Evolutionary conservation across 2,797 vertebrate species (phyloP), one percentile per base, ranked within the genome.

Genomic region (Myotis planiceps): DNA sequence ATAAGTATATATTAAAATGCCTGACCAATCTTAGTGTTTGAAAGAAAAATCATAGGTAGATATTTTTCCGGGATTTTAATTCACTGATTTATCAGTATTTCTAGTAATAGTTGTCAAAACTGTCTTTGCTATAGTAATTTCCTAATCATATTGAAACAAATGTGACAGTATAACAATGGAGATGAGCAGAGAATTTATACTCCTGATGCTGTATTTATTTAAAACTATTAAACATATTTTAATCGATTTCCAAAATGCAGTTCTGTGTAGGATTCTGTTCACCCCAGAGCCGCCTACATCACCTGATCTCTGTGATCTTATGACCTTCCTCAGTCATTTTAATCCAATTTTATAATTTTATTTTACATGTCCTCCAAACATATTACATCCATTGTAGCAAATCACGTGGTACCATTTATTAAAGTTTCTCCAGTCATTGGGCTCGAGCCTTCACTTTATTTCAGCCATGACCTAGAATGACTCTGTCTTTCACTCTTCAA

Each of bases 1-100:
- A 93, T 91, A 97, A 92, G 82, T 49, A 82, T 75, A 81, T 90
- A 94, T 96, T 94, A 95, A 94, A 32, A 96, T 89, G 63, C 65
- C 88, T 83, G 47, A 27, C 85, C 49, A 14, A 34, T 96, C 58
- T 95, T 74, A 63, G 2, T 74, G 71, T 92, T 90, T 87, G 58
- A 86, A 86, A 88, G 42, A 94, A 92, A 84, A 68, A 92, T 42
- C 87, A 1, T 53, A 78, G 42, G 65, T 37, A 96, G 23, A 45
- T 90, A 23, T 60, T 55, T 96, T 80, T 94, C 23, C 34, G 69
- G 32, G 42, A 91, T 92, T 60, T 76, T 88, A 94, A 94, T 42
- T 58, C 16, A 6, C 29, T 47, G 34, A 53, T 76, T 79, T 86
- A 76, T 83, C 60, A 51, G 9, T 81, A 29, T 80, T 71, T 83